Evolutionary conservation across 2,888 invertebrate species (phyloP).

Genomic region (Proisotoma minuta): DNA sequence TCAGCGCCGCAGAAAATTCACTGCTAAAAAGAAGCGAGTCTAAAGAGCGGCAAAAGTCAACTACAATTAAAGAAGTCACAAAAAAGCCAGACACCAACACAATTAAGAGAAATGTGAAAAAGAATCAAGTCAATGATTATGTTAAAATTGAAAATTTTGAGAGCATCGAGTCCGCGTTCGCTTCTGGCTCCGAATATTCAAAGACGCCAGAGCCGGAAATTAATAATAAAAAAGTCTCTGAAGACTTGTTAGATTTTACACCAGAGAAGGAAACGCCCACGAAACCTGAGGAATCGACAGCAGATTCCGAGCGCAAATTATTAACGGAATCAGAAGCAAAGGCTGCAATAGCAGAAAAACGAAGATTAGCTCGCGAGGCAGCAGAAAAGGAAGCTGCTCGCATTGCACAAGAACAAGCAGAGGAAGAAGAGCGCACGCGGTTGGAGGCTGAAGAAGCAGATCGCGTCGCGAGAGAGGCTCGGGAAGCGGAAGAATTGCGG

Average conservation of each 20-base stretch:
- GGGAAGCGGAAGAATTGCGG: slow-evolving; percentile 77
- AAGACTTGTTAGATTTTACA: background rate
- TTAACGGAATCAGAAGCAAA: slow-evolving; percentile 90
- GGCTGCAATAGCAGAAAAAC: slow-evolving; percentile 83
- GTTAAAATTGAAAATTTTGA: slow-evolving; percentile 29
- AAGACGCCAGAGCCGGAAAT: slow-evolving; percentile 28
- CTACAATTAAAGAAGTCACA: no score
- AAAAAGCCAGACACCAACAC: background rate
- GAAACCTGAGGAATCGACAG: background rate
- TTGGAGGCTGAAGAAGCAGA: slow-evolving; percentile 74
- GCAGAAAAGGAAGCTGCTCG: slow-evolving; percentile 86
- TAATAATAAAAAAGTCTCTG: background rate
- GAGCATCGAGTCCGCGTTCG: slow-evolving; percentile 39
- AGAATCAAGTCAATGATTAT: slow-evolving; percentile 6
- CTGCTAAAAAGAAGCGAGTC: no score
- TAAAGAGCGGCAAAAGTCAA: no score
- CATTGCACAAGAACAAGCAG: slow-evolving; percentile 33
- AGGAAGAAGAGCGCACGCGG: slow-evolving; percentile 64
- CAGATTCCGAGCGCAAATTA: slow-evolving; percentile 53
- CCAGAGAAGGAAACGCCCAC: background rate
- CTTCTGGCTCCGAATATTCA: slow-evolving; percentile 32
- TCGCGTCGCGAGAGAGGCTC: slow-evolving; percentile 71
- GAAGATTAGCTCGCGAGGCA: slow-evolving; percentile 82
- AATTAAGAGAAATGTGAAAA: background rate
- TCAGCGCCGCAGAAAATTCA: slow-evolving; percentile 3